Evolutionary conservation across 1,140 invertebrate species (phyloP).

Genomic region (Panagrolaimus sp.): DNA sequence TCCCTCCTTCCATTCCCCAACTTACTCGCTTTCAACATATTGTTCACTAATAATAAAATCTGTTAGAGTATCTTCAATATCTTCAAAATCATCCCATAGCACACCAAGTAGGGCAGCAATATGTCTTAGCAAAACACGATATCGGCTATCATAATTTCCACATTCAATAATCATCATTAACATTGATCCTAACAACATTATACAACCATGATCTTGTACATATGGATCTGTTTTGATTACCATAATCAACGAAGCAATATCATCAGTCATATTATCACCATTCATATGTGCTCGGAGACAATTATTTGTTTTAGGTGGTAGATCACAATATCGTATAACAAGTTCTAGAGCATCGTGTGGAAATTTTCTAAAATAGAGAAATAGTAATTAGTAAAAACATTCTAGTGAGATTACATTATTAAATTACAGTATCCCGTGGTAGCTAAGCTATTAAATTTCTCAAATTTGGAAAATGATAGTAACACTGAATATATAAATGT

Average conservation of each 20-base stretch:
- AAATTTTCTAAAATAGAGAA: slow-evolving; percentile 35
- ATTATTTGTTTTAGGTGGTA: slow-evolving; percentile 46
- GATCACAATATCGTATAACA: slow-evolving; percentile 37
- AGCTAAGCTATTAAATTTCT: too few relatives aligned
- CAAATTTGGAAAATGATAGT: too few relatives aligned
- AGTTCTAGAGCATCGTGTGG: slow-evolving; percentile 42
- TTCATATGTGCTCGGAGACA: slow-evolving; percentile 28
- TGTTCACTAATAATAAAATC: slow-evolving; percentile 39
- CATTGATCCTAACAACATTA: slow-evolving; percentile 33
- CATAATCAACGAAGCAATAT: slow-evolving; percentile 25
- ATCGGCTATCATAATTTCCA: slow-evolving; percentile 60
- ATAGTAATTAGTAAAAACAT: too few relatives aligned
- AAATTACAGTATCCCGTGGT: too few relatives aligned
- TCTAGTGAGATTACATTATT: too few relatives aligned
- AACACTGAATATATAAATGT: too few relatives aligned
- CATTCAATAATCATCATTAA: slow-evolving; percentile 32
- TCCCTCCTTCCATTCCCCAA: background rate
- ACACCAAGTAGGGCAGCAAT: slow-evolving; percentile 59
- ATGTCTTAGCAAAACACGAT: slow-evolving; percentile 60
- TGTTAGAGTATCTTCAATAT: slow-evolving; percentile 52
- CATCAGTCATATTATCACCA: slow-evolving; percentile 15
- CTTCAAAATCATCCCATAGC: slow-evolving; percentile 59
- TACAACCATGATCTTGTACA: slow-evolving; percentile 26
- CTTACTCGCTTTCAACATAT: slow-evolving; percentile 55
- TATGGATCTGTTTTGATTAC: slow-evolving; percentile 39